phyloP scores from a whole-genome alignment of 2,113 vertebrate genomes.

The Crotalus horridus region DNA sequence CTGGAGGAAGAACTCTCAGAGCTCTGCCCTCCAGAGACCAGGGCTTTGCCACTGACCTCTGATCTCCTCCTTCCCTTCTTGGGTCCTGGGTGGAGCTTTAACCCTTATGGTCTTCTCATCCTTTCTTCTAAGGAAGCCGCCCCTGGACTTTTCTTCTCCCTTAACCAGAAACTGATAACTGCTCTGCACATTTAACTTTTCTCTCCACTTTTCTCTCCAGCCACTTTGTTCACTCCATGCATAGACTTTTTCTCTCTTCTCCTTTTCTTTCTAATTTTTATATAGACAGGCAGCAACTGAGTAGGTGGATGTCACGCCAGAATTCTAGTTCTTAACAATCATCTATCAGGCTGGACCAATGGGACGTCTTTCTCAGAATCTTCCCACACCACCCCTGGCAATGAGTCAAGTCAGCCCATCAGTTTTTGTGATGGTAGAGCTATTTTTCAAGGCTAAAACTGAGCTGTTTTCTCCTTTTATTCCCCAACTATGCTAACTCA shows the following conservation, averaged over 20 bases:
- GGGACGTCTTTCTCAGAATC: neutral
- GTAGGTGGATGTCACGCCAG: neutral
- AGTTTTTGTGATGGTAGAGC: neutral
- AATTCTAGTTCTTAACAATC: neutral
- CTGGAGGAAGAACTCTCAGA: neutral
- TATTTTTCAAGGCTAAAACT: neutral
- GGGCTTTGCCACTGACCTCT: neutral
- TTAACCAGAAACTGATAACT: neutral
- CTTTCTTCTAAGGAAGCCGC: neutral
- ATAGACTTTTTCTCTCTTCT: neutral
- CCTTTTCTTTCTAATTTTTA: neutral
- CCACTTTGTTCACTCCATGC: neutral
- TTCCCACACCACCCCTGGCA: neutral
- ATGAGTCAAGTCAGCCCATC: neutral
- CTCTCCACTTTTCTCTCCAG: neutral
- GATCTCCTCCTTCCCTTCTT: neutral
- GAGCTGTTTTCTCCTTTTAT: neutral
- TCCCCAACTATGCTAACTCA: neutral
- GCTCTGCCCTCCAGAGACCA: neutral
- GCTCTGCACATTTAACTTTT: neutral
- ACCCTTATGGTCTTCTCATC: neutral
- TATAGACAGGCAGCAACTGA: neutral
- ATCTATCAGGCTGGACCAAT: neutral
- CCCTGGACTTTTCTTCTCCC: neutral
- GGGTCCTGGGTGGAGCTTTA: neutral